Percentiles rank a stretch among this genome's conserved stretches.
Evolutionary conservation across 2,113 vertebrate species (phyloP).

Genomic region (Nibea albiflora): DNA sequence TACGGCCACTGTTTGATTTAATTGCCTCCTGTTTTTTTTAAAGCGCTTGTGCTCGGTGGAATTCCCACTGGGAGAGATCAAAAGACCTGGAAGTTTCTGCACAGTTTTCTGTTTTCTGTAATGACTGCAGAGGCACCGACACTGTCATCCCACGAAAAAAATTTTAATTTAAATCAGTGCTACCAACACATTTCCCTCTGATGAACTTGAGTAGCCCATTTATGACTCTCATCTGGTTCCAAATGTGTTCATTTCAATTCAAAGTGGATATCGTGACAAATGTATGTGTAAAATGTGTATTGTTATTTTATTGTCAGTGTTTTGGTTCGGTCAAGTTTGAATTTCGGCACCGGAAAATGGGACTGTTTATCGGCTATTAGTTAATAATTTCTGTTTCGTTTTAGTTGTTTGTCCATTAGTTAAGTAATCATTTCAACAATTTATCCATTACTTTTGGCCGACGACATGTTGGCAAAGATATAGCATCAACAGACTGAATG

Average conservation of each 20-base stretch:
- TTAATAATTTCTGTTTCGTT: background rate
- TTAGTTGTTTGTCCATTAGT: background rate
- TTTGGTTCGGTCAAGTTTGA: background rate
- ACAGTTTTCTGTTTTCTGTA: conserved; percentile 23
- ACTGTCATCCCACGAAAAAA: no score
- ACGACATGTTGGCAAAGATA: no score
- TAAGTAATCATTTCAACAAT: background rate
- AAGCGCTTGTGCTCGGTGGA: conserved; percentile 34
- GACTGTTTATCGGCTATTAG: background rate
- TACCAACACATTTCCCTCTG: background rate
- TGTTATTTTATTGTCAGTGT: background rate
- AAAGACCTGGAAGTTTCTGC: conserved; percentile 52
- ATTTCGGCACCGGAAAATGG: background rate
- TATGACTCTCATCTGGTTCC: background rate
- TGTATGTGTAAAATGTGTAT: background rate
- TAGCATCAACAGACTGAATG: no score
- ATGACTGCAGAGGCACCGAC: background rate
- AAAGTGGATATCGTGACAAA: background rate
- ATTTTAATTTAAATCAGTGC: background rate
- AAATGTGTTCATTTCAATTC: background rate
- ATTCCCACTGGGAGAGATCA: conserved; percentile 55
- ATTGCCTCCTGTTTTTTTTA: conserved; percentile 57
- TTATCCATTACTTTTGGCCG: background rate
- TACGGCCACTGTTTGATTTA: conserved; percentile 41
- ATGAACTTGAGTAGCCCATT: background rate